These are phyloP conservation scores for Globia sparganii DNA, from an alignment of 2,888 invertebrate species.

Conservation along the genomic window DNA sequence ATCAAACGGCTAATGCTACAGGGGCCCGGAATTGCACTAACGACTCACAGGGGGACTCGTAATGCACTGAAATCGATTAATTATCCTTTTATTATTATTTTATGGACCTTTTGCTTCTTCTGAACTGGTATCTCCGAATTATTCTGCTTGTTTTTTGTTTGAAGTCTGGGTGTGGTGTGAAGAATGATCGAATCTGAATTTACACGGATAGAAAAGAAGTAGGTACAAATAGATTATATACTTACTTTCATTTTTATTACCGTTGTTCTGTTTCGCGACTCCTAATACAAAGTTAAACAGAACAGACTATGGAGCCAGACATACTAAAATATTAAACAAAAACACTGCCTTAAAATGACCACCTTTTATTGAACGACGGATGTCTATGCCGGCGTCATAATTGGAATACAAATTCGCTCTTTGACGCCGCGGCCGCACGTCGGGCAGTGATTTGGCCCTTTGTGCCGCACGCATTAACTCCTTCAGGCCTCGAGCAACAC, in stretches of 20 bases:
- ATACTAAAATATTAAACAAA: constrained; percentile 17
- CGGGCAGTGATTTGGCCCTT: constrained; percentile 90
- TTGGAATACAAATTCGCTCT: constrained; percentile 90
- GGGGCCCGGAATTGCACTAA: constrained; percentile 79
- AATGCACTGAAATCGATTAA: constrained; percentile 89
- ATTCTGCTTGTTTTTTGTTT: background rate
- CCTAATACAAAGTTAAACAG: background rate
- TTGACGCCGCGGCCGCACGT: constrained; percentile 84
- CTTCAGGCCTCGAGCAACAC: constrained; percentile 85
- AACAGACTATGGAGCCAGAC: background rate
- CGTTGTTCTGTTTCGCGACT: background rate
- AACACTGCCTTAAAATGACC: constrained; percentile 61
- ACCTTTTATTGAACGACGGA: constrained; percentile 70
- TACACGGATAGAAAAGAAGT: background rate
- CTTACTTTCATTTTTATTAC: background rate
- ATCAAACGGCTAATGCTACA: constrained; percentile 83
- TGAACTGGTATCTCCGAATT: constrained; percentile 18
- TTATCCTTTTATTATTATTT: constrained; percentile 90
- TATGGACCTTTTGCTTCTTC: constrained; percentile 75
- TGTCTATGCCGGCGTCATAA: constrained; percentile 83
- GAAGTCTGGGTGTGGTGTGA: background rate
- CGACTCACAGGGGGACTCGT: constrained; percentile 79
- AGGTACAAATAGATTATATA: background rate
- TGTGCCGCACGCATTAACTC: constrained; percentile 90
- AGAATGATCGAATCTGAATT: background rate